Conservation (phyloP, 2,113 vertebrate genomes). For the Ursus arctos region DNA sequence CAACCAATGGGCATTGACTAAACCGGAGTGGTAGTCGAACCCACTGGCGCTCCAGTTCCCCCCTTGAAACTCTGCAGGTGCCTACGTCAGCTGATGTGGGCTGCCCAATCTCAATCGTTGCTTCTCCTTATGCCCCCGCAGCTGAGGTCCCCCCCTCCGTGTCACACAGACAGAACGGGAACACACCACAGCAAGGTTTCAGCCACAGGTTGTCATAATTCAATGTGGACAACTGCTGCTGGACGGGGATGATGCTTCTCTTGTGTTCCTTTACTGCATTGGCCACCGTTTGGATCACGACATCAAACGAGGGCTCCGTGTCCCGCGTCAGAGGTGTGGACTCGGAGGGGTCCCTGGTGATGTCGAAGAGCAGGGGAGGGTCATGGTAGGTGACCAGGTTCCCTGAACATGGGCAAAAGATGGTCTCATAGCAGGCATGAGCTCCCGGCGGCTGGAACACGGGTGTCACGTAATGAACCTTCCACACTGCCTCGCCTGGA, state of each 20-base stretch:
- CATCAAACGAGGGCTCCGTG: constrained; percentile 84
- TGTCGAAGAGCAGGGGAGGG: constrained; percentile 92
- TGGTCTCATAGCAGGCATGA: constrained; percentile 87
- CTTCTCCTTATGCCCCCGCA: accelerated
- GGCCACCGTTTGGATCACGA: constrained; percentile 85
- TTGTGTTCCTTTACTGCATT: constrained; percentile 86
- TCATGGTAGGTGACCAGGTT: constrained; percentile 87
- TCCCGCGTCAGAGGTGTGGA: constrained; percentile 85
- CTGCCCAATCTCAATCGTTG: accelerated
- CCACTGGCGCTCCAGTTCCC: not conserved
- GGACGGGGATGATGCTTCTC: constrained; percentile 79
- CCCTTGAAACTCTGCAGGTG: not conserved
- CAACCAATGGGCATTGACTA: not conserved
- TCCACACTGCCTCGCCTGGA: constrained; percentile 92
- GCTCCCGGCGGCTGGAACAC: constrained; percentile 89
- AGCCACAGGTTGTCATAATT: constrained; percentile 91
- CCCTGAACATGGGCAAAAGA: constrained; percentile 88
- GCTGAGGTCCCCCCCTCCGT: constrained; percentile 29
- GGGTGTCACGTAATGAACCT: constrained; percentile 93
- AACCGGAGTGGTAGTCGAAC: not conserved
- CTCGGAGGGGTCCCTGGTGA: constrained; percentile 92
- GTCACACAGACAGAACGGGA: constrained; percentile 94
- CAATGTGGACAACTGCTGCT: constrained; percentile 86
- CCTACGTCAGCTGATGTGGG: accelerated
- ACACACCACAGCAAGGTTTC: constrained; percentile 94